Evolutionary conservation across 2,888 invertebrate genomes (phyloP), one percentile per base, ranked within the genome.

Genomic region (Petrophora chlorosata): DNA sequence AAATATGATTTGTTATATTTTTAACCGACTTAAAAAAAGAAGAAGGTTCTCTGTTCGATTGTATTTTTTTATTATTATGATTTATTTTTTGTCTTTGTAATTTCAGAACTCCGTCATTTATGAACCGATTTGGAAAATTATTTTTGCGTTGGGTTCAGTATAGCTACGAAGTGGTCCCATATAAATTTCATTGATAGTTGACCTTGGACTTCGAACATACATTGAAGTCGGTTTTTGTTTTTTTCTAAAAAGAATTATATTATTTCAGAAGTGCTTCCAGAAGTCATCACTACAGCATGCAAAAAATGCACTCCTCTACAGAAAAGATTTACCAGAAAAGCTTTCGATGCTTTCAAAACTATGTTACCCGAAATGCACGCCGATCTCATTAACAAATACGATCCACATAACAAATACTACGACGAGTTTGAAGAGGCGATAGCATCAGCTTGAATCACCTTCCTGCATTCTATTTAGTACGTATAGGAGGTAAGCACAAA

Each of bases 301-400:
- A 69, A 61, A 3, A 81, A 75, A 66, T 85, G 85, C 33, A 63
- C 79, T 0, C 77, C 79, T 0, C 68, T 73, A 0, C 82, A 94
- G 69, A 92, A 88, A 49, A 80, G 86, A 47, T 92, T 93, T 8
- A 79, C 79, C 0, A 63, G 70, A 61, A 93, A 93, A 73, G 92
- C 95, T 1, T 91, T 95, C 52, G 88, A 91, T 32, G 93, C 88
- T 52, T 89, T 95, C 62, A 92, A 93, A 48, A 90, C 91, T 34
- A 85, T 93, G 36, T 92, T 93, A 63, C 92, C 92, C 0, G 89
- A 92, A 0, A 82, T 91, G 68, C 94, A 93, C 91, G 90, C 87
- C 1, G 83, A 91, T 50, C 79, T 96, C 19, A 91, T 92, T 70
- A 85, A 73, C 28, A 94, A 93, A 79, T 94, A 93, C 68, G 95